Base-by-base conservation (phyloP, 2,113 vertebrate genomes). In the Otus sunia region DNA sequence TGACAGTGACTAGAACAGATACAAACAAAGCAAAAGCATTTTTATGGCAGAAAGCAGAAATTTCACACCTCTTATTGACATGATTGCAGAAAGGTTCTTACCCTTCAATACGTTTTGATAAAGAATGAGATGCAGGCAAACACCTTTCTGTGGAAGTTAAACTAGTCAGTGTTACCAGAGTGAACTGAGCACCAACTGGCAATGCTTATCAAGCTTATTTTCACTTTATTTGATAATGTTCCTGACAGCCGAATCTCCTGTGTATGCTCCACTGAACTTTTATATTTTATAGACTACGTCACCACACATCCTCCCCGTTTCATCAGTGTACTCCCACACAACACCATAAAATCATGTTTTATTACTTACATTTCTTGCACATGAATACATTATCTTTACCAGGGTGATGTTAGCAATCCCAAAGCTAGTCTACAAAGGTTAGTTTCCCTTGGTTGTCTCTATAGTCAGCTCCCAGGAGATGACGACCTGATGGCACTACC, bases 1-100 rank as follows among this genome's bases (percentile, higher is more conserved):
- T 84, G 20, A n/a, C 0, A 64, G 32, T 19, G 15, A 23, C n/a
- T 30, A 12, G 5, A 36, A 80, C 0, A 0, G 36, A 52, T 3
- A 68, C 12, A 68, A 80, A 32, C 2, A 9, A 78, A 66, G 27
- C 6, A 45, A 86, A 81, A 75, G 14, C 17, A 34, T 39, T 74
- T 78, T 32, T 64, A 6, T 36, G 21, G 62, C 47, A 86, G 86
- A 86, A 64, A 81, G 30, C 7, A 66, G 49, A 50, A 50, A 45
- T 11, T 30, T 68, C 20, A 11, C 6, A 32, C 7, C 7, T 59
- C 39, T 63, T 39, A 25, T 22, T 8, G 32, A 71, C 8, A 14
- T 8, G 25, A 72, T 2, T 59, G 32, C 4, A 71, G 22, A 83
- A 60, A 80, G 19, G 7, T 68, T 83, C 49, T 79, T 63, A 49